Evolutionary conservation across 2,797 vertebrate species (phyloP).

Genomic region (Amniataba percoides): DNA sequence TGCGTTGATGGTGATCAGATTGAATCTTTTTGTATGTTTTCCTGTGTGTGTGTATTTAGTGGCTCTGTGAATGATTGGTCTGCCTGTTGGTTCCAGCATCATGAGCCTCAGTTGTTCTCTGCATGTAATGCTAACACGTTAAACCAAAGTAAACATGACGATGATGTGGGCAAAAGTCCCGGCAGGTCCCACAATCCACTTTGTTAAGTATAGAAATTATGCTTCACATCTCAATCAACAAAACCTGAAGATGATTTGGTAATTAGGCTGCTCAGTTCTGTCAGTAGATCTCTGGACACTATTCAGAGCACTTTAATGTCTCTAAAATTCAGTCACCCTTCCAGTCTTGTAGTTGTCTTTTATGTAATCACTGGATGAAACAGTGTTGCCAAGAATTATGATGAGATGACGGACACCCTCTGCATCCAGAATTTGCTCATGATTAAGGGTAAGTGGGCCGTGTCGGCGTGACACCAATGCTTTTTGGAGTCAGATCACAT

Average conservation of each 20-base stretch:
- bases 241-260: not conserved
- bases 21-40: too few relatives aligned
- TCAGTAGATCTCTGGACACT: not conserved
- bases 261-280: not conserved
- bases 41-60: too few relatives aligned
- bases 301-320: not conserved
- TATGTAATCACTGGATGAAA: conserved; percentile 10
- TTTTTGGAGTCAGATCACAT: conserved; percentile 26
- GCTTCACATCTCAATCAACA: not conserved
- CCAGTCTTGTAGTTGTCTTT: not conserved
- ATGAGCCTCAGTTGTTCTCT: not conserved
- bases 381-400: conserved; percentile 7
- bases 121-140: not conserved
- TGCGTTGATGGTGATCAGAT: too few relatives aligned
- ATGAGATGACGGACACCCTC: conserved; percentile 3
- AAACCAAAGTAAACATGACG: not conserved
- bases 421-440: conserved; percentile 12
- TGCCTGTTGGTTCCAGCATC: not conserved
- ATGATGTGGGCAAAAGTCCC: not conserved
- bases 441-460: conserved; percentile 6
- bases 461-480: not conserved
- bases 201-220: not conserved
- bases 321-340: not conserved
- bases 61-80: not conserved
- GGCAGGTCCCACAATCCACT: not conserved